These are phyloP conservation scores for Rhegmatorhina hoffmannsi DNA, from an alignment of 2,113 vertebrate genomes.

Conservation along the genomic window DNA sequence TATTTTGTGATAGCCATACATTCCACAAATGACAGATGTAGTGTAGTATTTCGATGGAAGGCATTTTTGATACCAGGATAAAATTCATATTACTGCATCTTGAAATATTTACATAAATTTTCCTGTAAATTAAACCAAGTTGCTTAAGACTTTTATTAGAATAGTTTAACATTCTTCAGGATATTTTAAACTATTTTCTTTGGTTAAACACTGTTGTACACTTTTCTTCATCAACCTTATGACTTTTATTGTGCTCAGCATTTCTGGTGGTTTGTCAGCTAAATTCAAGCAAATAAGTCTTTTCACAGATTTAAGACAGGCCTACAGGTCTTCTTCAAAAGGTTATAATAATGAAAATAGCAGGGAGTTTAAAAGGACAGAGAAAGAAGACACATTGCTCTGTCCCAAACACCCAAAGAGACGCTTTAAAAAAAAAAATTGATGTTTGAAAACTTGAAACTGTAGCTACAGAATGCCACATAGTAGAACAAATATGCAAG, in stretches of 20 bases:
- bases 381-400: background rate
- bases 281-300: slow-evolving; percentile 1
- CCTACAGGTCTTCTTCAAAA: background rate
- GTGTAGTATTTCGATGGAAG: background rate
- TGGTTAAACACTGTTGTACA: background rate
- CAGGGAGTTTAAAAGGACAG: background rate
- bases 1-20: slow-evolving; percentile 46
- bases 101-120: background rate
- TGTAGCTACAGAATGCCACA: background rate
- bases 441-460: background rate
- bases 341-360: background rate
- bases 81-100: background rate
- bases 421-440: background rate
- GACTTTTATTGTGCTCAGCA: background rate
- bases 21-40: background rate
- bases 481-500: background rate
- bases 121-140: background rate
- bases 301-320: background rate
- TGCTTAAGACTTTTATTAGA: background rate
- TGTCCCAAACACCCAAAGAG: background rate
- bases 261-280: slow-evolving; percentile 5
- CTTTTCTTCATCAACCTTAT: background rate
- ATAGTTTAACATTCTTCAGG: background rate
- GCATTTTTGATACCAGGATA: background rate
- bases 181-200: background rate